These are phyloP conservation scores for Calliopsis andreniformis DNA, from an alignment of 1,140 invertebrate species.

Conservation along the genomic window DNA sequence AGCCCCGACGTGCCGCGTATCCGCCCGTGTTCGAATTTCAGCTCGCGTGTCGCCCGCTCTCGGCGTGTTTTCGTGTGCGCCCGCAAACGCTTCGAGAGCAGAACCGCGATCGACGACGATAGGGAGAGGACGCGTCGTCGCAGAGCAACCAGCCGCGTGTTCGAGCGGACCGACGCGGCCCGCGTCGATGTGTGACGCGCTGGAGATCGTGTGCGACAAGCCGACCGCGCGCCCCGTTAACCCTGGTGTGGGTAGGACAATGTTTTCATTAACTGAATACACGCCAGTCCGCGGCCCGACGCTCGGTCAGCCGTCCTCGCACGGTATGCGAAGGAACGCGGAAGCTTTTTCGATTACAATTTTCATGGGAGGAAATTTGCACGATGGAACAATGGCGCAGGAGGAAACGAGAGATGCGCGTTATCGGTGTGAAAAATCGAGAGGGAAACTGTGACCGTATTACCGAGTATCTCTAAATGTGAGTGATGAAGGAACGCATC, in stretches of 20 bases:
- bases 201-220: constrained; percentile 68
- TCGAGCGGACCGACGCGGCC: constrained; percentile 27
- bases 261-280: constrained; percentile 78
- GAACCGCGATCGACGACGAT: constrained; percentile 18
- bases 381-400: too few relatives aligned
- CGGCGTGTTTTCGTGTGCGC: constrained; percentile 20
- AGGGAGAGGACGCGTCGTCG: constrained; percentile 56
- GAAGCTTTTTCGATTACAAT: not conserved
- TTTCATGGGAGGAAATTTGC: not conserved
- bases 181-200: constrained; percentile 59
- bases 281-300: constrained; percentile 63
- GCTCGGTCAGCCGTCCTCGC: constrained; percentile 52
- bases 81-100: not conserved
- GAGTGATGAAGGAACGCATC: too few relatives aligned
- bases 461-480: too few relatives aligned
- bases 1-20: not conserved
- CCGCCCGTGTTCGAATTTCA: constrained; percentile 42
- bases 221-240: constrained; percentile 59
- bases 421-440: not conserved
- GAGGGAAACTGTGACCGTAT: not conserved
- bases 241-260: constrained; percentile 66
- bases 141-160: constrained; percentile 48
- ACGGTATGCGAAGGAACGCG: constrained; percentile 19
- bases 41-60: not conserved
- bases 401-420: too few relatives aligned